These are phyloP conservation scores for Colletes collaris DNA, from an alignment of 2,888 invertebrate genomes.

Conservation along the genomic window DNA sequence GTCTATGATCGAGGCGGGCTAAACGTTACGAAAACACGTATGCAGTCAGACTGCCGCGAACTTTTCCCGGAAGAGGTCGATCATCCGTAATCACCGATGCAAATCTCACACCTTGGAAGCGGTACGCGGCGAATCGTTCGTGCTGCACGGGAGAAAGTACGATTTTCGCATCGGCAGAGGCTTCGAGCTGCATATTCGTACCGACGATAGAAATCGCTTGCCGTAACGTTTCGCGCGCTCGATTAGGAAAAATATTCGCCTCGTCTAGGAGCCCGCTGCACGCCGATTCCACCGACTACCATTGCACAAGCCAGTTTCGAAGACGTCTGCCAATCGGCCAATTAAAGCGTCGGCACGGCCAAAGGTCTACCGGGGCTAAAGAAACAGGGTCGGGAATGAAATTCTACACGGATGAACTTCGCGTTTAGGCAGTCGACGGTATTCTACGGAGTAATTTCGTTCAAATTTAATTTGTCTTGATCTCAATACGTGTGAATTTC, in stretches of 20 bases:
- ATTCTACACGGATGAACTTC: not conserved
- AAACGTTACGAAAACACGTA: conserved; percentile 32
- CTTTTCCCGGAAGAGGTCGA: conserved; percentile 72
- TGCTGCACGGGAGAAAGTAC: conserved; percentile 61
- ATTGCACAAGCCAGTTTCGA: conserved; percentile 35
- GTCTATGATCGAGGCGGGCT: conserved; percentile 26
- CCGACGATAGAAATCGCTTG: conserved; percentile 61
- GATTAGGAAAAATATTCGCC: conserved; percentile 52
- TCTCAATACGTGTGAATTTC: too few species aligned
- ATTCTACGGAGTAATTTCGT: too few species aligned
- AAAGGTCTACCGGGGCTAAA: conserved; percentile 23
- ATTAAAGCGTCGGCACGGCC: conserved; percentile 45
- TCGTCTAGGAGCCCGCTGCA: conserved; percentile 47
- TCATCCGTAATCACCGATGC: conserved; percentile 72
- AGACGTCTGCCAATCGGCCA: conserved; percentile 49
- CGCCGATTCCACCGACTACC: conserved; percentile 29
- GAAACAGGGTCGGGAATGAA: conserved; percentile 1
- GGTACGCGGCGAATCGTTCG: conserved; percentile 46
- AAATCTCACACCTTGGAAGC: conserved; percentile 68
- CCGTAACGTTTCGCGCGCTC: conserved; percentile 35
- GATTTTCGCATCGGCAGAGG: conserved; percentile 59
- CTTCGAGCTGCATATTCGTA: conserved; percentile 18
- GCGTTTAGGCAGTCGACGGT: too few species aligned
- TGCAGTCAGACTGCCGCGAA: conserved; percentile 9
- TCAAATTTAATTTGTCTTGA: too few species aligned